Base-by-base conservation (phyloP, 1,140 invertebrate genomes). In the Temnothorax nylanderi region DNA sequence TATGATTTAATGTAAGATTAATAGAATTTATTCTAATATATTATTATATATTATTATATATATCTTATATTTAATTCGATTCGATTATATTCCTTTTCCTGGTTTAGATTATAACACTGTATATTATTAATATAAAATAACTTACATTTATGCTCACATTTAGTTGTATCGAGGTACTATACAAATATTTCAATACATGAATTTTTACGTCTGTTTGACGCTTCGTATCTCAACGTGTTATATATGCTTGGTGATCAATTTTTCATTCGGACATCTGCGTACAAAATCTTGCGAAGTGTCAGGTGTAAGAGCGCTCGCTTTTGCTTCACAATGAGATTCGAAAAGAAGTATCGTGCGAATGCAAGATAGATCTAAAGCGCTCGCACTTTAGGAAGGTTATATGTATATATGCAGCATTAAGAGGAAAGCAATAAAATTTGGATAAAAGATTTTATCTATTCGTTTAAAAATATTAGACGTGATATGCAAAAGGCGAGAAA, bases 391-490 rank as follows among this genome's bases (percentile, higher is more conserved):
- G 3, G n/a, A 62, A 75, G 2, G 16, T 21, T 49, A 10, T 54
- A 69, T 4, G 5, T 67, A 16, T 78, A 37, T 71, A 67, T 13
- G 44, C 10, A 37, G 1, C 26, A 64, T 67, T 37, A 47, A 54
- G 8, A 74, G 44, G 3, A 54, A 75, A 56, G 37, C 5, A 49
- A 60, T 84, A 87, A 85, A 89, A 78, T 85, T 34, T 74, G 32
- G 32, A 81, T 71, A 71, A 69, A 8, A 32, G 21, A 71, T 44
- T 71, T 71, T 67, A 80, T 71, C n/a, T 18, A 71, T 71, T n/a
- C n/a, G 0, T 11, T 10, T 60, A 69, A 56, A 54, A n/a, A 54
- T 32, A n/a, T 56, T 64, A 47, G 16, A 11, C 34, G 0, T n/a
- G 4, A 51, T 51, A 21, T 6, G n/a, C 44, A 13, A 6, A n/a